These are phyloP conservation scores for Diachrysia chrysitis DNA, from an alignment of 2,888 invertebrate genomes.

Conservation along the genomic window DNA sequence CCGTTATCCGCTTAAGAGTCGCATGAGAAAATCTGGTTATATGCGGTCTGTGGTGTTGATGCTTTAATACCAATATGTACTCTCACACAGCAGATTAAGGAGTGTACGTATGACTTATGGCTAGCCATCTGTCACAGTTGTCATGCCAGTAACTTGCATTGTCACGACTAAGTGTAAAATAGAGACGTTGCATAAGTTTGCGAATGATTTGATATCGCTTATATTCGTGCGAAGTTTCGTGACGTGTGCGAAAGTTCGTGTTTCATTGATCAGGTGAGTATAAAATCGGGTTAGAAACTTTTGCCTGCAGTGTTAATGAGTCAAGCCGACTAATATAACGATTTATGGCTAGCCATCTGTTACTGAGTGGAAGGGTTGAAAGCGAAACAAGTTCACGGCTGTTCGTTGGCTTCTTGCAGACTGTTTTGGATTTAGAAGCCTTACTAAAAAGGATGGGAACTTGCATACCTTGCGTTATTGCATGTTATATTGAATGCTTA, in stretches of 20 bases:
- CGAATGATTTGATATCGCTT: too few species aligned
- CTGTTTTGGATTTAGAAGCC: neutral
- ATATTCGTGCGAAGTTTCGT: too few species aligned
- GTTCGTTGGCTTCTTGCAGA: slow-evolving; percentile 2
- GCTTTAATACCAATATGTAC: neutral
- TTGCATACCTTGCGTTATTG: neutral
- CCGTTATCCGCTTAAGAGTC: slow-evolving; percentile 42
- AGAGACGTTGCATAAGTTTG: too few species aligned
- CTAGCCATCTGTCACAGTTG: neutral
- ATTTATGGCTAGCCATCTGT: slow-evolving; percentile 1
- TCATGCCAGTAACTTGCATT: too few species aligned
- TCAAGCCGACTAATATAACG: neutral
- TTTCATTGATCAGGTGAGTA: too few species aligned
- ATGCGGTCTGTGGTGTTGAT: neutral
- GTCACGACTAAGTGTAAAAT: too few species aligned
- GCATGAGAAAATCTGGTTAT: slow-evolving; percentile 35
- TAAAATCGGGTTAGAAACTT: too few species aligned
- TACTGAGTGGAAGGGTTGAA: neutral
- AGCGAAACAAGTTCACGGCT: neutral
- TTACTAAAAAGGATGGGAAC: neutral
- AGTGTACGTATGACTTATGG: neutral
- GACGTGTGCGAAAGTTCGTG: too few species aligned
- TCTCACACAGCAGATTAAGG: too few species aligned
- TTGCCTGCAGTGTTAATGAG: neutral
- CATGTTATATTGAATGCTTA: too few species aligned